Conservation (phyloP, 2,888 invertebrate genomes). For the Andrena marginata region DNA sequence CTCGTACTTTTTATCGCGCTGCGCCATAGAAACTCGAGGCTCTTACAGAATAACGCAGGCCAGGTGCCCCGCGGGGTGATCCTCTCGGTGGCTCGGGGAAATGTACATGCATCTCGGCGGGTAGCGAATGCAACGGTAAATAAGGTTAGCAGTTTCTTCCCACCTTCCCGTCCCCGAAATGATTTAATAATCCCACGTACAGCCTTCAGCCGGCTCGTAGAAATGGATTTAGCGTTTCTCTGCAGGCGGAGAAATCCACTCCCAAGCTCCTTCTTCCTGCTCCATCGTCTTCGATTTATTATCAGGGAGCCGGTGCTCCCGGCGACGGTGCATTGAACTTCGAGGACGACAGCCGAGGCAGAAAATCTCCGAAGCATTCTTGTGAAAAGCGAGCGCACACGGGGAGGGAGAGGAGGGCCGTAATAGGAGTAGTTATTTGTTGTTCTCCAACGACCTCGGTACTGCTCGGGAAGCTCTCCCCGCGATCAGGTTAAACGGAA, state of each 20-base stretch:
- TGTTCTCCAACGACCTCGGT: constrained; percentile 28
- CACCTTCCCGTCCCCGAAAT: constrained; percentile 18
- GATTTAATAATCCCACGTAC: constrained; percentile 54
- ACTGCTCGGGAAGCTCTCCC: background rate
- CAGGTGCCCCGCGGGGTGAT: too few relatives aligned
- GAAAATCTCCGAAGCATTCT: constrained; percentile 43
- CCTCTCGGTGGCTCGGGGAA: too few relatives aligned
- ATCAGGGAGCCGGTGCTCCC: constrained; percentile 20
- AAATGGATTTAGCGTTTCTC: constrained; percentile 48
- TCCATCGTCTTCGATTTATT: constrained; percentile 47
- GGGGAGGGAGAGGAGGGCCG: background rate
- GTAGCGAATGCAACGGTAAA: constrained; percentile 27
- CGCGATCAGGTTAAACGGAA: constrained; percentile 24
- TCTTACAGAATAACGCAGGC: too few relatives aligned
- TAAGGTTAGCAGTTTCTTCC: constrained; percentile 38
- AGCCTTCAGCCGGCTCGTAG: constrained; percentile 9
- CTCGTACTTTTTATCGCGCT: constrained; percentile 54
- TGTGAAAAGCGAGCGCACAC: constrained; percentile 40
- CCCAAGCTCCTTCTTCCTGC: background rate
- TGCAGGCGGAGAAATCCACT: constrained; percentile 26
- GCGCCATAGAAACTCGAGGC: background rate
- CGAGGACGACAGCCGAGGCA: constrained; percentile 18
- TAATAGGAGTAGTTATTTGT: constrained; percentile 48
- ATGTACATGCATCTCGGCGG: background rate
- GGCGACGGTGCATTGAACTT: constrained; percentile 39